Evolutionary conservation across 2,888 invertebrate species (phyloP).

Genomic region (Tetranychus truncatus): DNA sequence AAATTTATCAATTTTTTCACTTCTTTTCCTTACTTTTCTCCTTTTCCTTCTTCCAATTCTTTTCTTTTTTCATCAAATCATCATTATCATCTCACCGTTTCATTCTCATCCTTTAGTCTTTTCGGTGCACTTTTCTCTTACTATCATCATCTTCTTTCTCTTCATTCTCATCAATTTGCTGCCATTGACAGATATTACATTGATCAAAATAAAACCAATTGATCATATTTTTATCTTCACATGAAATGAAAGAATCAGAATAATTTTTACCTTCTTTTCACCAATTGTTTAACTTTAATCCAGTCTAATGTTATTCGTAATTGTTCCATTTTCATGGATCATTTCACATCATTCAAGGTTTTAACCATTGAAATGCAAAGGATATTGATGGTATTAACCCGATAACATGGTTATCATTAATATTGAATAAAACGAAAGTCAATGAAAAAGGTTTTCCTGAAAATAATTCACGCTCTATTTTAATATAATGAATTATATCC

Average conservation of each 20-base stretch:
- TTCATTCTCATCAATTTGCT: neutral
- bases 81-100: neutral
- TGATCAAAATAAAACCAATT: neutral
- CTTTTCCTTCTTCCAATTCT: no score
- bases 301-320: neutral
- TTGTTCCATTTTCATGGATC: neutral
- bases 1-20: no score
- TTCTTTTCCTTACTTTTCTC: no score
- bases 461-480: no score
- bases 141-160: neutral
- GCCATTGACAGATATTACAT: neutral
- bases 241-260: neutral
- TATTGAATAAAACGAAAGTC: no score
- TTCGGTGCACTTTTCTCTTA: neutral
- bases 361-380: no score
- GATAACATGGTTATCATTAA: no score
- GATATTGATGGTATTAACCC: no score
- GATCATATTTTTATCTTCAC: neutral
- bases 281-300: neutral
- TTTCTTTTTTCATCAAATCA: neutral
- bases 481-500: no score
- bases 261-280: neutral
- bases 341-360: neutral
- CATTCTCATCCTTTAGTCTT: neutral
- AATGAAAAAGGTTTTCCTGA: no score